These are phyloP conservation scores for Podarcis siculus DNA, from an alignment of 2,797 vertebrate genomes.

Conservation along the genomic window DNA sequence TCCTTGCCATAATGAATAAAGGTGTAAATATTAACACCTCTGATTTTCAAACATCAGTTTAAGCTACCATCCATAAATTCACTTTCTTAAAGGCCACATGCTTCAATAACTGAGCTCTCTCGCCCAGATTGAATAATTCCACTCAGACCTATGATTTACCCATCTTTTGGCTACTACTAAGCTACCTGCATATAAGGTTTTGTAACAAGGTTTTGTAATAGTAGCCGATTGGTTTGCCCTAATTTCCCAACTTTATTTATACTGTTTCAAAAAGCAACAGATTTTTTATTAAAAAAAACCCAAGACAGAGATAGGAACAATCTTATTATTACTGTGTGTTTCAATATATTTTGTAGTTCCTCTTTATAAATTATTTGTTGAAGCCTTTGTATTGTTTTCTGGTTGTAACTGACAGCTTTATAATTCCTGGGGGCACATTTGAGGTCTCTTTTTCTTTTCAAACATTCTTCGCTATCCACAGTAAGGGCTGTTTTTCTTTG, in stretches of 20 bases:
- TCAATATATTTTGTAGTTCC: slow-evolving; percentile 54
- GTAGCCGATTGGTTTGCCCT: slow-evolving; percentile 27
- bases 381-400: slow-evolving; percentile 75
- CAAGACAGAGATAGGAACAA: slow-evolving; percentile 41
- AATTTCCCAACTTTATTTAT: slow-evolving; percentile 43
- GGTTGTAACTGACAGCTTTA: slow-evolving; percentile 82
- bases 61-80: slow-evolving; percentile 72
- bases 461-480: slow-evolving; percentile 74
- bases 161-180: slow-evolving; percentile 60
- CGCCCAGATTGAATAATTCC: slow-evolving; percentile 52
- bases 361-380: slow-evolving; percentile 72
- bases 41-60: slow-evolving; percentile 72
- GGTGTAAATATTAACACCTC: slow-evolving; percentile 80
- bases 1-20: slow-evolving; percentile 76
- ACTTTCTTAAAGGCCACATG: slow-evolving; percentile 57
- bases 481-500: slow-evolving; percentile 79
- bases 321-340: slow-evolving; percentile 54
- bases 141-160: slow-evolving; percentile 62
- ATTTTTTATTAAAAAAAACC: not conserved
- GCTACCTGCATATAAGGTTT: slow-evolving; percentile 42
- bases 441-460: slow-evolving; percentile 81
- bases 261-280: not conserved
- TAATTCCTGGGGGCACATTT: slow-evolving; percentile 77
- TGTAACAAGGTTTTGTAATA: slow-evolving; percentile 2
- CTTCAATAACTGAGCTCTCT: slow-evolving; percentile 67